Evolutionary conservation across 2,797 vertebrate species (phyloP).

Genomic region (Cossypha niveicapilla): DNA sequence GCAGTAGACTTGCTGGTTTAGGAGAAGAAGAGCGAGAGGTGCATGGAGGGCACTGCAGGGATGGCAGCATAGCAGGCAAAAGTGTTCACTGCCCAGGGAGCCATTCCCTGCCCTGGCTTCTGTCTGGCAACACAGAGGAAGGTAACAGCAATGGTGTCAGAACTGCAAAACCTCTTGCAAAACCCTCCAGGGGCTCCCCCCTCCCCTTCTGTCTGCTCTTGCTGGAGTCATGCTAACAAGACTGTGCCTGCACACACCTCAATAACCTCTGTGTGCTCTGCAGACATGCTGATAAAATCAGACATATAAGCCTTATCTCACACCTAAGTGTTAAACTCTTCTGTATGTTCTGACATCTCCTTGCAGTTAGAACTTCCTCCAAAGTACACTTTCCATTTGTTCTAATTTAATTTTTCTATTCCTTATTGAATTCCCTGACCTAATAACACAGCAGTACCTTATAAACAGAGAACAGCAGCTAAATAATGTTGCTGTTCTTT

Average conservation of each 20-base stretch:
- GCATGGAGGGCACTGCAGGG: accelerated
- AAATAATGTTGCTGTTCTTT: not conserved
- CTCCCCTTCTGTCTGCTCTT: not conserved
- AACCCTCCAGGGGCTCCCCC: not conserved
- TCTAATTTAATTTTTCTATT: not conserved
- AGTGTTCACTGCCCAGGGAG: accelerated
- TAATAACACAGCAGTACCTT: not conserved
- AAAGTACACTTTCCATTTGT: not conserved
- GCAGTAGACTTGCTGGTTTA: not conserved
- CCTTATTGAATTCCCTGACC: not conserved
- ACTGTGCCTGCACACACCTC: not conserved
- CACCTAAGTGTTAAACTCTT: not conserved
- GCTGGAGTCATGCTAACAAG: not conserved
- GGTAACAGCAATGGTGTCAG: not conserved
- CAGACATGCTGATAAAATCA: not conserved
- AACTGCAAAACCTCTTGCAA: not conserved
- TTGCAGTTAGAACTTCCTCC: not conserved
- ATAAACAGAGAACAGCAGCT: not conserved
- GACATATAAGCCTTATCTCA: not conserved
- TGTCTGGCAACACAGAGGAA: not conserved
- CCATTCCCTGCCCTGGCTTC: not conserved
- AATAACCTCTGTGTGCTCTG: not conserved
- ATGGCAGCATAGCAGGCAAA: accelerated
- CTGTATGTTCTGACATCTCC: not conserved
- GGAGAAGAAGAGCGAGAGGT: not conserved